These are phyloP conservation scores for Orthosia cruda DNA, from an alignment of 2,888 invertebrate genomes.

Conservation along the genomic window DNA sequence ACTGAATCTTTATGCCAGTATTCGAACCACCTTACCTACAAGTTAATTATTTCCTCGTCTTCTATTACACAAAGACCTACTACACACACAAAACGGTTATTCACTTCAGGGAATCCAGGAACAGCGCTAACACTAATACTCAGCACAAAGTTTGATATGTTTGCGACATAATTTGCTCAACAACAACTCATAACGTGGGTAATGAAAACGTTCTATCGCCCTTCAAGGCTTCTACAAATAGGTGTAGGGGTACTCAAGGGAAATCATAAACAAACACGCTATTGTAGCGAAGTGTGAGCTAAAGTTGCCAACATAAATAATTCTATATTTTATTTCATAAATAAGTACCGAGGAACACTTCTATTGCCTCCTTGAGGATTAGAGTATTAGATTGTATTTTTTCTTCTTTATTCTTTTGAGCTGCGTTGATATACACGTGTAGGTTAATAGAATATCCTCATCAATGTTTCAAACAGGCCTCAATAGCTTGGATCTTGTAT, in stretches of 20 bases:
- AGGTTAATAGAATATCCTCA: conserved; percentile 8
- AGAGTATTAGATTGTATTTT: conserved; percentile 58
- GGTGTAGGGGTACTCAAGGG: conserved; percentile 68
- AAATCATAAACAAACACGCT: conserved; percentile 71
- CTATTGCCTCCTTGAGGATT: conserved; percentile 66
- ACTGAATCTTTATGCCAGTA: background rate
- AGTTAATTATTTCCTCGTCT: background rate
- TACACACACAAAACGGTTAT: conserved; percentile 2
- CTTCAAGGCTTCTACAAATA: conserved; percentile 72
- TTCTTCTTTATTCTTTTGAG: conserved; percentile 50
- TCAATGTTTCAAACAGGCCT: background rate
- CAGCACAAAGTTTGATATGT: conserved; percentile 54
- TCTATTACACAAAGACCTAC: background rate
- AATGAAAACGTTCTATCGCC: conserved; percentile 71
- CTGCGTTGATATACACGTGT: conserved; percentile 10
- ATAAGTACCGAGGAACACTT: conserved; percentile 61
- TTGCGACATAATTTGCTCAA: conserved; percentile 63
- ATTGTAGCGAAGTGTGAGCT: conserved; percentile 70
- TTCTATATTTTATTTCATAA: conserved; percentile 69
- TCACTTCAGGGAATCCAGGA: conserved; percentile 15
- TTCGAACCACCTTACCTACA: background rate
- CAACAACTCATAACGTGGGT: conserved; percentile 66
- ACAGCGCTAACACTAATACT: conserved; percentile 24
- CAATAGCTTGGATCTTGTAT: background rate
- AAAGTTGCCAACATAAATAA: conserved; percentile 70